These are phyloP conservation scores for Halcyon badia DNA, from an alignment of 2,797 vertebrate species.

Conservation along the genomic window DNA sequence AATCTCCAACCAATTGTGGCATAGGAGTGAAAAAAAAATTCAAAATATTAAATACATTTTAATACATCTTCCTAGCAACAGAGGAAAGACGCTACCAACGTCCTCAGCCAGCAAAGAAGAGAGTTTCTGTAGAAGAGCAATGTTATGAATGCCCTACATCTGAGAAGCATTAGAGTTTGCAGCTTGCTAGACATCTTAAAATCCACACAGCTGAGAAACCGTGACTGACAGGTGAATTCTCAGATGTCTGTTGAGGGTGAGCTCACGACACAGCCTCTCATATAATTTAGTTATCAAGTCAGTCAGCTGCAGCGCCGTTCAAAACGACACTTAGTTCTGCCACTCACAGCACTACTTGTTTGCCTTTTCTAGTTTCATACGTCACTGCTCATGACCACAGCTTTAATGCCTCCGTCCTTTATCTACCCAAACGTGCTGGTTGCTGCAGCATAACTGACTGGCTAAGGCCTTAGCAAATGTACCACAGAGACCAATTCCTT, in stretches of 20 bases:
- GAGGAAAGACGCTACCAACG: background rate
- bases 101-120: background rate
- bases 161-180: background rate
- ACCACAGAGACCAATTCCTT: background rate
- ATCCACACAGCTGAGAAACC: background rate
- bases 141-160: background rate
- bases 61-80: background rate
- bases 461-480: background rate
- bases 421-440: background rate
- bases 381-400: background rate
- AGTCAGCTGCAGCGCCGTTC: background rate
- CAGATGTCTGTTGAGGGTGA: conserved; percentile 50
- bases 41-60: background rate
- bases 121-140: background rate
- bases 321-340: conserved; percentile 46
- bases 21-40: background rate
- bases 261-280: background rate
- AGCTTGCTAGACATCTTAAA: conserved; percentile 6
- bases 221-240: conserved; percentile 29
- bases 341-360: background rate
- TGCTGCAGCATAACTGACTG: background rate
- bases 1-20: background rate
- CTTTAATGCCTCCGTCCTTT: background rate
- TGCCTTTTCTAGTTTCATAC: conserved; percentile 3
- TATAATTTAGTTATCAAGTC: conserved; percentile 67